Conservation (phyloP, 2,113 vertebrate genomes). For the Thoracochromis brauschi region DNA sequence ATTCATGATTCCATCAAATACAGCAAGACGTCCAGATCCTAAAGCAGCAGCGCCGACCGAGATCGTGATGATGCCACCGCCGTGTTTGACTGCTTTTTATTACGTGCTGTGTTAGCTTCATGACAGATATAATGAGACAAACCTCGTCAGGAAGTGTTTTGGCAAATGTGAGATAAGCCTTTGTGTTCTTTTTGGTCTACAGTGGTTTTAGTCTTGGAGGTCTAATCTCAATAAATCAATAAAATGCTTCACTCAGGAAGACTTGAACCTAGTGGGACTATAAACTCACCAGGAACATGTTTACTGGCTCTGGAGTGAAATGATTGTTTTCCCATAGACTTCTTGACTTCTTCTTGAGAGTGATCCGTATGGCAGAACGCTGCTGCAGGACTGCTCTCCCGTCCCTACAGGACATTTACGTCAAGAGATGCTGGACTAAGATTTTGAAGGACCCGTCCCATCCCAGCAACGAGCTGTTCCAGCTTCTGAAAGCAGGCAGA, state of each 20-base stretch:
- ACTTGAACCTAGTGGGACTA: not conserved
- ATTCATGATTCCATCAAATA: not conserved
- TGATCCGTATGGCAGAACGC: fast-evolving
- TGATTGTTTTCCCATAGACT: not conserved
- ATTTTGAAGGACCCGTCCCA: not conserved
- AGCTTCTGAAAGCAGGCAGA: not conserved
- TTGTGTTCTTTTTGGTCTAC: not conserved
- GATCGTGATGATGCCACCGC: fast-evolving
- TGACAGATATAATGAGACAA: not conserved
- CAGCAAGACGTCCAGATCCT: not conserved
- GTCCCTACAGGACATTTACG: not conserved
- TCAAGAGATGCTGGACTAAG: not conserved
- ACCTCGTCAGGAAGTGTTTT: not conserved
- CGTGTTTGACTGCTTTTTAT: not conserved
- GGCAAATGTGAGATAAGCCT: not conserved
- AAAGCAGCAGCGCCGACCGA: not conserved
- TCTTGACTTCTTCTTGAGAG: not conserved
- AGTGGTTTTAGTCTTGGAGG: not conserved
- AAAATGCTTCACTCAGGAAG: not conserved
- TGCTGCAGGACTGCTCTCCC: not conserved
- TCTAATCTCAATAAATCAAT: not conserved
- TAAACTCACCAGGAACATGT: not conserved
- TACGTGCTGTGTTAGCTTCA: not conserved
- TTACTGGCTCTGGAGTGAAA: not conserved
- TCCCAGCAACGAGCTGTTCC: not conserved